A percentile compares a stretch with the other conserved stretches of the same genome.
Conservation (phyloP, 2,797 vertebrate species). For the Ctenopoma multispine region DNA sequence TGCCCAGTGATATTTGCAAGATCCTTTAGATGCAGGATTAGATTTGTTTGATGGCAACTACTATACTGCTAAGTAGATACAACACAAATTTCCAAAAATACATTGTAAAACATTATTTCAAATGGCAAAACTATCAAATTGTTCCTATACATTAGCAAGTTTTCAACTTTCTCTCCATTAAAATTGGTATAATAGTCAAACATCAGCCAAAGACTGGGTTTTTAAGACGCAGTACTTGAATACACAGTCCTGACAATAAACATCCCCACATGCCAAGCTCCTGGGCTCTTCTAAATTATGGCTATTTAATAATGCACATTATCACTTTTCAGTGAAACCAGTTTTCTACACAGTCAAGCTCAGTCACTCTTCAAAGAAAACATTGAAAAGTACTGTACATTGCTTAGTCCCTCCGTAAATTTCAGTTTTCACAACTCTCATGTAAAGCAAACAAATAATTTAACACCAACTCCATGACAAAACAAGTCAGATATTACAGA, state of each 20-base stretch:
- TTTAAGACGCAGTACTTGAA: constrained; percentile 43
- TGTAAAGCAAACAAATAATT: constrained; percentile 55
- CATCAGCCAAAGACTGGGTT: constrained; percentile 32
- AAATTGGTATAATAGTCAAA: constrained; percentile 32
- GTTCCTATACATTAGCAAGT: constrained; percentile 21
- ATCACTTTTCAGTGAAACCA: constrained; percentile 29
- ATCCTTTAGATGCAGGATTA: neutral
- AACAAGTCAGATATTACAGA: constrained; percentile 70
- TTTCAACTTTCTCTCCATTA: constrained; percentile 29
- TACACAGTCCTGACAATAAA: constrained; percentile 42
- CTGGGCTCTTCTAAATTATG: constrained; percentile 52
- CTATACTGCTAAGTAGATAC: constrained; percentile 22
- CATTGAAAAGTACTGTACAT: constrained; percentile 51
- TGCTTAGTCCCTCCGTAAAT: constrained; percentile 42
- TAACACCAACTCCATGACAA: constrained; percentile 65
- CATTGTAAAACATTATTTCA: constrained; percentile 37
- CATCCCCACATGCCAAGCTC: constrained; percentile 47
- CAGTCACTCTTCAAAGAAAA: constrained; percentile 29
- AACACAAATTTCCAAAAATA: constrained; percentile 44
- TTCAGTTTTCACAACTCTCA: constrained; percentile 46
- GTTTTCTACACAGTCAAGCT: constrained; percentile 14
- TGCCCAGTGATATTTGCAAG: neutral
- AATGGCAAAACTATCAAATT: constrained; percentile 51
- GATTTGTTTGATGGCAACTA: constrained; percentile 31
- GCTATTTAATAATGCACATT: constrained; percentile 69